phyloP scores from a whole-genome alignment of 2,113 vertebrate genomes.

The Rhipidura dahli region DNA sequence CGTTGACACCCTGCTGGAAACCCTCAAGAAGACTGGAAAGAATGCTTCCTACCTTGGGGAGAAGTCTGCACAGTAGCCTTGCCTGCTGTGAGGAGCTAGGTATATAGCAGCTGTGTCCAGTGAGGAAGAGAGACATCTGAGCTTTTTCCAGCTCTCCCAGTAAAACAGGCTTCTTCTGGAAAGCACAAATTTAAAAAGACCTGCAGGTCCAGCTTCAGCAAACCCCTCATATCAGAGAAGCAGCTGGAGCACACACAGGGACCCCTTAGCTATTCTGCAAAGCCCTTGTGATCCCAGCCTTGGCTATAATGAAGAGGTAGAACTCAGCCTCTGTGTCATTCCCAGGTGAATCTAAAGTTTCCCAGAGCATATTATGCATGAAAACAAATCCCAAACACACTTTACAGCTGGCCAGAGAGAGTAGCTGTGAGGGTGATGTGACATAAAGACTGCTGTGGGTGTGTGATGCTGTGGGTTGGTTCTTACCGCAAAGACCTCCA shows the following conservation, averaged over 20 bases:
- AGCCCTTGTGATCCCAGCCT: background rate
- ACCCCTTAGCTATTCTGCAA: background rate
- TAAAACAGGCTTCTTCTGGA: background rate
- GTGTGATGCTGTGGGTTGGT: background rate
- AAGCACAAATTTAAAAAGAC: background rate
- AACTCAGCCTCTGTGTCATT: background rate
- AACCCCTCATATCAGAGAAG: background rate
- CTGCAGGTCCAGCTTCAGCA: background rate
- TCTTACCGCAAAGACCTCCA: background rate
- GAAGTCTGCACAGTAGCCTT: slow-evolving; percentile 27
- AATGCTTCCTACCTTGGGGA: slow-evolving; percentile 81
- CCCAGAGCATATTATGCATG: background rate
- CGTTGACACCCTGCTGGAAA: slow-evolving; percentile 78
- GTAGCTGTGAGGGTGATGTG: background rate
- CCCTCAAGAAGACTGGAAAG: slow-evolving; percentile 92
- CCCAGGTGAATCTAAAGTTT: background rate
- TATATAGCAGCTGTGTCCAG: background rate
- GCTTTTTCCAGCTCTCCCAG: background rate
- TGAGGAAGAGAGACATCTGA: background rate
- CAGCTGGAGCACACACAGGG: background rate
- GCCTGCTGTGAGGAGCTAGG: background rate
- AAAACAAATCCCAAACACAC: background rate
- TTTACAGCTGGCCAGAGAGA: background rate
- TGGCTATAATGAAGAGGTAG: background rate
- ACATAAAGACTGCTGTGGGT: background rate